phyloP scores from a whole-genome alignment of 37 sponge, comb jelly and placozoan genomes.

The Dysidea cf. avara region DNA sequence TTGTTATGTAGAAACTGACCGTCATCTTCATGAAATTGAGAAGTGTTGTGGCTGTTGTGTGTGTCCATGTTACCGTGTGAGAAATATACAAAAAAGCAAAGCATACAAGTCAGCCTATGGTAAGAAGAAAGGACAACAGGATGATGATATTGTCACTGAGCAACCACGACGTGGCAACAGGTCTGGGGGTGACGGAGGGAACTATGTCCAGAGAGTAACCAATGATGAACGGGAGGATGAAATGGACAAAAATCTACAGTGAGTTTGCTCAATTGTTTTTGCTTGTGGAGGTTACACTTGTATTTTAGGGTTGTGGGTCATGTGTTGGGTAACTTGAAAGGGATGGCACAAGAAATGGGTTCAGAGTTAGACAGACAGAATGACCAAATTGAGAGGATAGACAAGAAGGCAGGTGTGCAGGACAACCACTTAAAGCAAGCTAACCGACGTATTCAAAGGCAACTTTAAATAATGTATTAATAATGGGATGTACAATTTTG shows the following conservation, averaged over 20 bases:
- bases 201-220: slow-evolving; percentile 74
- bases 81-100: slow-evolving; percentile 45
- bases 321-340: slow-evolving; percentile 84
- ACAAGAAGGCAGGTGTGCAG: slow-evolving; percentile 76
- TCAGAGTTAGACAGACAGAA: slow-evolving; percentile 91
- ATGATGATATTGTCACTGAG: slow-evolving; percentile 41
- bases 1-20: slow-evolving; percentile 56
- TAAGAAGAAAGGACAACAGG: slow-evolving; percentile 44
- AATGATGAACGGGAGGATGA: slow-evolving; percentile 90
- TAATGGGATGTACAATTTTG: too few species aligned
- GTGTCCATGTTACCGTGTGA: slow-evolving; percentile 51
- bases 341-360: slow-evolving; percentile 94
- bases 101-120: slow-evolving; percentile 83
- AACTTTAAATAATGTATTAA: slow-evolving; percentile 67
- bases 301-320: slow-evolving; percentile 52
- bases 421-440: slow-evolving; percentile 62
- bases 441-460: slow-evolving; percentile 61
- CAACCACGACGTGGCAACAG: slow-evolving; percentile 31
- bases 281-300: too few species aligned
- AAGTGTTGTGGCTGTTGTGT: slow-evolving; percentile 82
- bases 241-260: slow-evolving; percentile 95
- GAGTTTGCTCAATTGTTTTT: too few species aligned
- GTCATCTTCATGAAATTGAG: slow-evolving; percentile 83
- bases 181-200: slow-evolving; percentile 42
- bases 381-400: slow-evolving; percentile 79